These are phyloP conservation scores for Malurus splendens DNA, from an alignment of 2,797 vertebrate genomes.

Conservation along the genomic window DNA sequence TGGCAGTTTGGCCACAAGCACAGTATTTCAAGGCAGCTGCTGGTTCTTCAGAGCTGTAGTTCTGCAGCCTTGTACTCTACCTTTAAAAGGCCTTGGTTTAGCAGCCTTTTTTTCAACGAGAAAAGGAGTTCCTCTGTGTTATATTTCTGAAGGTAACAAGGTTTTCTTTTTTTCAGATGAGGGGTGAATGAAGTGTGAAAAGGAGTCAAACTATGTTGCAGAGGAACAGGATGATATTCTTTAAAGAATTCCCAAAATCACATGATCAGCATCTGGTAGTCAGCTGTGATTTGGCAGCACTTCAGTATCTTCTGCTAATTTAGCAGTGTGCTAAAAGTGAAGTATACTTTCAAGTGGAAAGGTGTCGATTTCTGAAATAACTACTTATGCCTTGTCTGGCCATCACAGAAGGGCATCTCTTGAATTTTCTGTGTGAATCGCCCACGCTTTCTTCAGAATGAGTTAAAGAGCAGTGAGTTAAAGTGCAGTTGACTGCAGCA, in stretches of 20 bases:
- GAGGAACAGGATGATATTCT: background rate
- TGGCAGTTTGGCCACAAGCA: background rate
- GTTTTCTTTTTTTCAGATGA: background rate
- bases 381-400: background rate
- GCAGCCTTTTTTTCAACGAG: background rate
- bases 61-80: background rate
- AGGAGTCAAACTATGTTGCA: background rate
- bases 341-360: background rate
- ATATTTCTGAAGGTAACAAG: background rate
- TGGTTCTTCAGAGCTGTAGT: background rate
- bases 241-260: background rate
- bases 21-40: background rate
- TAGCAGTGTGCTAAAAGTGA: background rate
- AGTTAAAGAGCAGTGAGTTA: background rate
- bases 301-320: background rate
- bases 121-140: background rate
- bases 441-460: background rate
- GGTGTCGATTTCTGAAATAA: background rate
- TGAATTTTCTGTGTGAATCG: background rate
- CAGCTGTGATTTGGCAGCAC: background rate
- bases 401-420: background rate
- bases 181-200: background rate
- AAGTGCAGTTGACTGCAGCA: background rate
- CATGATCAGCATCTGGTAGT: background rate
- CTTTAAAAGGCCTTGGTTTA: background rate